A percentile compares a stretch with the other conserved stretches of the same genome.
Evolutionary conservation across 2,113 vertebrate species (phyloP).

Genomic region (Stictonetta naevosa): DNA sequence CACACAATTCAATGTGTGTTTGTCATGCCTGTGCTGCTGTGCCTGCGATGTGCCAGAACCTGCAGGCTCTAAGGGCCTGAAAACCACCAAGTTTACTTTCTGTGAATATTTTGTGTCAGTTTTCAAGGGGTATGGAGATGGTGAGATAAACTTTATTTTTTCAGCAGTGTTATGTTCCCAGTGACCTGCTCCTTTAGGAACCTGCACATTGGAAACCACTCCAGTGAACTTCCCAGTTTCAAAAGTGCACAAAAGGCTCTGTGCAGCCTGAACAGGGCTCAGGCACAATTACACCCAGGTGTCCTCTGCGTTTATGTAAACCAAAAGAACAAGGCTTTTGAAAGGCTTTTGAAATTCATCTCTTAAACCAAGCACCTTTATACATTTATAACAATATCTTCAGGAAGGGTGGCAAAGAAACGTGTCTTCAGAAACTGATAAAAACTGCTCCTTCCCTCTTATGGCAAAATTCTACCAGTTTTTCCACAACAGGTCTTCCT

Average conservation of each 20-base stretch:
- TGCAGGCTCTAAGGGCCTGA: accelerated
- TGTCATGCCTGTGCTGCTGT: not conserved
- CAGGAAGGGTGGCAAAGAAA: accelerated
- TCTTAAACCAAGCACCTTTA: not conserved
- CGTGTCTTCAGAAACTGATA: not conserved
- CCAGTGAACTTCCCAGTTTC: not conserved
- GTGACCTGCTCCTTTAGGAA: not conserved
- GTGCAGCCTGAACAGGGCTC: not conserved
- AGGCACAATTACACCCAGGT: accelerated
- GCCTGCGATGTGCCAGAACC: not conserved
- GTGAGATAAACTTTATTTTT: not conserved
- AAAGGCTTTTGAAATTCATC: not conserved
- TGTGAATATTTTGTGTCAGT: not conserved
- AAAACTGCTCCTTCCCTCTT: not conserved
- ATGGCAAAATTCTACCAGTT: not conserved
- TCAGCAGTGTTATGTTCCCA: not conserved
- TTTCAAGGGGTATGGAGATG: accelerated
- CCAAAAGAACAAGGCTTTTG: not conserved
- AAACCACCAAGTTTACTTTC: not conserved
- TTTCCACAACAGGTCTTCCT: not conserved
- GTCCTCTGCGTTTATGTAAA: not conserved
- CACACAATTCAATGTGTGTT: accelerated
- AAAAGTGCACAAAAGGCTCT: accelerated
- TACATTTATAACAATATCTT: not conserved
- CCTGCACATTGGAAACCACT: not conserved